Evolutionary conservation across 92 coral and sea anemone species (phyloP), one percentile per base, ranked within the genome.

Genomic region (Epizoanthus rinbou): DNA sequence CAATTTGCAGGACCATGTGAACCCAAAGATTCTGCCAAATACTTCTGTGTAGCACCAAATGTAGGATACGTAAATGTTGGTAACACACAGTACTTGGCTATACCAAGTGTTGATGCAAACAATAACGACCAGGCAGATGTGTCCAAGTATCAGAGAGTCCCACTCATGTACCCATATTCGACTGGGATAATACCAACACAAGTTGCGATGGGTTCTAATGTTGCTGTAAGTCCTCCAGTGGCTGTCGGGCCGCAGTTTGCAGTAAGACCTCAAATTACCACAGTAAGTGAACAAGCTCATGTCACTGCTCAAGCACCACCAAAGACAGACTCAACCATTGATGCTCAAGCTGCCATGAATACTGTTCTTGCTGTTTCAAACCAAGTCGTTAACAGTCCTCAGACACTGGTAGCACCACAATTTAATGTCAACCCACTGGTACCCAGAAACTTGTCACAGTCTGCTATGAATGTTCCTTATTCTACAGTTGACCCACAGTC

Each of bases 101-200:
- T 41, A 19, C 82, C 52, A 39, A 76, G 41, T 59, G n/a, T 78
- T 16, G 82, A 78, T 62, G 56, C 59, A 0, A 78, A 78, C 39
- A 78, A 62, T 28, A 78, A 37, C 6, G 5, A 78, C 28, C 82
- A 62, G 66, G 39, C 24, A 3, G 71, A 67, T 50, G 8, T 11
- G n/a, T 33, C 73, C n/a, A 67, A 67, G 43, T 43, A 21, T 15
- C 37, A 52, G 22, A 62, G 24, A 5, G 66, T 52, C 3, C 82
- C 82, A 19, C 66, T 78, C 2, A 78, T 78, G 82, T 78, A 78
- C 18, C 82, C 82, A 65, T 78, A 78, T 39, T 78, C 82, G 62
- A 78, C 82, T 16, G 70, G 82, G 17, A 60, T 43, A 57, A 16
- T 78, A 56, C 45, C 82, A 5, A 78, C 21, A 23, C 71, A 69